Conservation (phyloP, 1,140 invertebrate species). For the Nasonia longicornis region DNA sequence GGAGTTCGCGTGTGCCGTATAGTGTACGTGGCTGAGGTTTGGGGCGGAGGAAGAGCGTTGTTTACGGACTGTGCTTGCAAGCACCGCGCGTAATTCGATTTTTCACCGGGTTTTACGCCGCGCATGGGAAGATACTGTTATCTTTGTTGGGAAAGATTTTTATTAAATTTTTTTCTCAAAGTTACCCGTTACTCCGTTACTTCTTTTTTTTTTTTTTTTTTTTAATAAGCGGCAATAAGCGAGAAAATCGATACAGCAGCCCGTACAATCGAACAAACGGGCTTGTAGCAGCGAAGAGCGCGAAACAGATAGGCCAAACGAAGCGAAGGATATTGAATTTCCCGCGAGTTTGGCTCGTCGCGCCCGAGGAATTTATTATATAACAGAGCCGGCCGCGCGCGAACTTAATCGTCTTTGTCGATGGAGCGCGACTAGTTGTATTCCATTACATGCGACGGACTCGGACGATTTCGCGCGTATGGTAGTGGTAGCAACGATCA, state of each 20-base stretch:
- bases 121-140: too few relatives aligned
- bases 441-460: neutral
- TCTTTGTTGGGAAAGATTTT: too few relatives aligned
- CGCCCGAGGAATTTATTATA: constrained; percentile 6
- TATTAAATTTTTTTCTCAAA: too few relatives aligned
- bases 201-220: too few relatives aligned
- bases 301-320: neutral
- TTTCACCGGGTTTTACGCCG: neutral
- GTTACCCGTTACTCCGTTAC: too few relatives aligned
- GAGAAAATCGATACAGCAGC: too few relatives aligned
- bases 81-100: neutral
- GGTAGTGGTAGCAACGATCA: neutral
- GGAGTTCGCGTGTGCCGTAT: neutral
- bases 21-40: neutral
- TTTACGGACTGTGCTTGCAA: neutral
- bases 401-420: constrained; percentile 19
- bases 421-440: neutral
- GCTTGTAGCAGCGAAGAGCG: neutral
- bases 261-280: too few relatives aligned
- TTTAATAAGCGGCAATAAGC: too few relatives aligned
- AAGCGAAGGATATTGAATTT: constrained; percentile 19
- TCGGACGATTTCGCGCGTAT: neutral
- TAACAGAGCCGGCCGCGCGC: neutral
- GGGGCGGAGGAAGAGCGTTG: neutral
- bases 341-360: neutral